These are phyloP conservation scores for Trematomus loennbergii DNA, from an alignment of 2,113 vertebrate species.

Conservation along the genomic window DNA sequence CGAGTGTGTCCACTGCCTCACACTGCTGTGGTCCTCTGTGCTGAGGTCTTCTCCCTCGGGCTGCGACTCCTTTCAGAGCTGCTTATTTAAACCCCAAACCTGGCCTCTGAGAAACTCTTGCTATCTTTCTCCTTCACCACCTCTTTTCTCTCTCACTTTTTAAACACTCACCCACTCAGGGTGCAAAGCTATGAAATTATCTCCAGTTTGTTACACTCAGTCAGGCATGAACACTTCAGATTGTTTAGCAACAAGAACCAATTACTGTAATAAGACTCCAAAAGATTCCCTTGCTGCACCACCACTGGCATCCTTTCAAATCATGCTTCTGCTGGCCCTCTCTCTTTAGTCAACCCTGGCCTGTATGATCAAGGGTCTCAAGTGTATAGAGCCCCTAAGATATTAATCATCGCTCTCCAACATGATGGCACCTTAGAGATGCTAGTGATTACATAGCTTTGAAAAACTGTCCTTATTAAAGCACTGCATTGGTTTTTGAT, in stretches of 20 bases:
- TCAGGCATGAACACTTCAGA: constrained; percentile 42
- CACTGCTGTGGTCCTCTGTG: constrained; percentile 40
- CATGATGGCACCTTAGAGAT: constrained; percentile 48
- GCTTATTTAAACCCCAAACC: constrained; percentile 67
- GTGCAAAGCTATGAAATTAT: constrained; percentile 44
- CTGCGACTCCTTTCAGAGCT: constrained; percentile 47
- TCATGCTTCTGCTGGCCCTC: constrained; percentile 10
- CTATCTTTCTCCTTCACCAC: constrained; percentile 33
- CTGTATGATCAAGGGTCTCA: constrained; percentile 29
- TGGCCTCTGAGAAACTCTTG: constrained; percentile 48
- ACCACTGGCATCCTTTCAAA: constrained; percentile 39
- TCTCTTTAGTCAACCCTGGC: constrained; percentile 5
- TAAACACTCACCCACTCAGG: constrained; percentile 20
- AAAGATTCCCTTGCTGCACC: constrained; percentile 27
- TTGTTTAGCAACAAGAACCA: constrained; percentile 62
- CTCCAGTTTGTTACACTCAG: constrained; percentile 50
- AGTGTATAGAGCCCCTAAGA: constrained; percentile 21
- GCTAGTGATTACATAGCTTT: constrained; percentile 52
- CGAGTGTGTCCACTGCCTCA: constrained; percentile 27
- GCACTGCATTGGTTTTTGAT: constrained; percentile 53
- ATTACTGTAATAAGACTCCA: constrained; percentile 59
- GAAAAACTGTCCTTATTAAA: constrained; percentile 47
- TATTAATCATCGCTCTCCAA: constrained; percentile 53
- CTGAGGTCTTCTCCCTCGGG: constrained; percentile 52
- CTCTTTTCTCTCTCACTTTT: constrained; percentile 19